A percentile compares a stretch with the other conserved stretches of the same genome.
These are phyloP conservation scores for Aphyosemion australe DNA, from an alignment of 2,113 vertebrate genomes.

Conservation along the genomic window DNA sequence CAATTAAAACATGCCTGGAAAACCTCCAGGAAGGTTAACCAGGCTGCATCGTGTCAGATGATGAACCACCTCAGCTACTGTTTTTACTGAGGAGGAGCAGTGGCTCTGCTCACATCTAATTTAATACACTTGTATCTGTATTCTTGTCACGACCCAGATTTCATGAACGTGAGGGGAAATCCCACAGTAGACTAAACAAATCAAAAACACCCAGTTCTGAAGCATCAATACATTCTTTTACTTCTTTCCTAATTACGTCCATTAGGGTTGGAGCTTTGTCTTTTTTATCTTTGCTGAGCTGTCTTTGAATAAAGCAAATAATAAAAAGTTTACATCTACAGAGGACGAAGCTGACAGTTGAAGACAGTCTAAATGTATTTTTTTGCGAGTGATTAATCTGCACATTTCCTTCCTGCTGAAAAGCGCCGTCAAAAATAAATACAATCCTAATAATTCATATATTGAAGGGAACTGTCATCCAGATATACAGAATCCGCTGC, in stretches of 20 bases:
- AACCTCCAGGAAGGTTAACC: no score
- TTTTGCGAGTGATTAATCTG: conserved; percentile 31
- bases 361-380: conserved; percentile 4
- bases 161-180: no score
- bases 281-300: conserved; percentile 35
- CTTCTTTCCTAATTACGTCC: neutral
- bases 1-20: no score
- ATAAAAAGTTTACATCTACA: conserved; percentile 1
- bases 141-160: no score
- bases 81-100: no score
- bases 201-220: no score
- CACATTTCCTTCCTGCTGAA: conserved; percentile 41
- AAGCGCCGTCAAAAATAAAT: conserved; percentile 38
- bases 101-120: no score
- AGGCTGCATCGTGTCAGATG: no score
- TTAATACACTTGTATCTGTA: no score
- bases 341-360: conserved; percentile 26
- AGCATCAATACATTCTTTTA: no score
- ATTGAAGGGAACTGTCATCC: conserved; percentile 24
- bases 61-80: no score
- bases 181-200: no score
- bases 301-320: conserved; percentile 1
- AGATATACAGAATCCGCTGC: conserved; percentile 12
- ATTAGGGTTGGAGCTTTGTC: conserved; percentile 41
- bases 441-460: conserved; percentile 39